Percentiles rank a stretch among this genome's conserved stretches.
Conservation (phyloP, 1,140 invertebrate genomes). For the Diachasmimorpha longicaudata region DNA sequence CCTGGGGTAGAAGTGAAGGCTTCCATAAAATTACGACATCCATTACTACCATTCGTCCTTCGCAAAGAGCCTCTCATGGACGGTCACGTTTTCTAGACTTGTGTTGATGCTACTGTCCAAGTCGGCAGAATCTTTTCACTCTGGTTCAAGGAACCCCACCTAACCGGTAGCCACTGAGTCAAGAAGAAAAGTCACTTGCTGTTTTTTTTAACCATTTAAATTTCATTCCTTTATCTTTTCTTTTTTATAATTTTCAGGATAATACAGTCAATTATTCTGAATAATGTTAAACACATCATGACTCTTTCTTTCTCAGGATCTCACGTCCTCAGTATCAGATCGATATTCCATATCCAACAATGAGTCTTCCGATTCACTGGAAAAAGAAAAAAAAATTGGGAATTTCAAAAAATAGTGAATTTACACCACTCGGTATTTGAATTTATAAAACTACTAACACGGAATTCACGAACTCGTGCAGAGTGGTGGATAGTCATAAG, state of each 20-base stretch:
- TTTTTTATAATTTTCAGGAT: neutral
- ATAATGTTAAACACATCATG: neutral
- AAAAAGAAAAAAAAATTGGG: neutral
- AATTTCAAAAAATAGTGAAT: neutral
- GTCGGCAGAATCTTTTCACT: neutral
- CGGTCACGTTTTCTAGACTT: conserved; percentile 10
- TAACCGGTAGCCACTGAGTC: neutral
- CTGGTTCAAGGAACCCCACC: conserved; percentile 2
- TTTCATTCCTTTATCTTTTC: neutral
- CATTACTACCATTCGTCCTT: conserved; percentile 23
- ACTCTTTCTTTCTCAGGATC: neutral
- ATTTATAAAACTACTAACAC: conserved; percentile 3
- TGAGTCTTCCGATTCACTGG: neutral
- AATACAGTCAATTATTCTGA: neutral
- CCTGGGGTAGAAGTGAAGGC: conserved; percentile 9
- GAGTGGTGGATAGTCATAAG: neutral
- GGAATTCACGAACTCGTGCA: conserved; percentile 24
- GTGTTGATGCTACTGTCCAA: conserved; percentile 9
- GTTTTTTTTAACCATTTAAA: neutral
- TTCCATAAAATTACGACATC: conserved; percentile 39
- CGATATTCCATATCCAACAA: neutral
- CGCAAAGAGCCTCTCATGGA: neutral
- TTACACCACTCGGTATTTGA: neutral
- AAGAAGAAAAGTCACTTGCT: neutral
- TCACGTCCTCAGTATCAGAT: neutral